A percentile compares a stretch with the other conserved stretches of the same genome.
Evolutionary conservation across 2,888 invertebrate species (phyloP).

Genomic region (Drosophila vallismaia): DNA sequence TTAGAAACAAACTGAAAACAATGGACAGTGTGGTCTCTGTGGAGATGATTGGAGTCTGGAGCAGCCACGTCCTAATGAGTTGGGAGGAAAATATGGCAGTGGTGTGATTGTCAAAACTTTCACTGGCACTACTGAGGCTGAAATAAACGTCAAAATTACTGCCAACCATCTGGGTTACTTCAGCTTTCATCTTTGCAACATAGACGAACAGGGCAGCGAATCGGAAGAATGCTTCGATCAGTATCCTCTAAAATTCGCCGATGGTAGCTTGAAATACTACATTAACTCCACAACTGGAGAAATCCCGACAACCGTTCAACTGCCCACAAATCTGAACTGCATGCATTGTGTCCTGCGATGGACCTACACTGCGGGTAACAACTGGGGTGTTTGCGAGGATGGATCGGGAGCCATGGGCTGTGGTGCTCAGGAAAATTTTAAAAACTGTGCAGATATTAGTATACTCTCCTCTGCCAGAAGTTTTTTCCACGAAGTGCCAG

Average conservation of each 20-base stretch:
- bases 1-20: constrained; percentile 82
- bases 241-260: constrained; percentile 79
- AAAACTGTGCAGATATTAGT: constrained; percentile 85
- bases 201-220: constrained; percentile 83
- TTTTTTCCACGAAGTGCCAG: constrained; percentile 32
- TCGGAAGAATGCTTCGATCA: constrained; percentile 85
- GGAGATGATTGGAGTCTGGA: constrained; percentile 84
- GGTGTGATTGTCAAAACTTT: constrained; percentile 84
- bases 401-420: constrained; percentile 84
- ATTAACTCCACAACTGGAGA: constrained; percentile 63
- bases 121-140: constrained; percentile 60
- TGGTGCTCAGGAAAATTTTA: constrained; percentile 85
- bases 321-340: constrained; percentile 85
- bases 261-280: constrained; percentile 70
- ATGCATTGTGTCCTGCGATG: constrained; percentile 86
- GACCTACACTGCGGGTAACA: constrained; percentile 85
- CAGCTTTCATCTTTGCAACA: constrained; percentile 85
- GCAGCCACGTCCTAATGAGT: constrained; percentile 85
- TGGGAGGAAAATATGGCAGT: constrained; percentile 85
- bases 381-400: constrained; percentile 84
- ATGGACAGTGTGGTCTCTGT: constrained; percentile 85
- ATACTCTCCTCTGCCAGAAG: constrained; percentile 49
- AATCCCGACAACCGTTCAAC: constrained; percentile 48
- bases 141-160: constrained; percentile 82
- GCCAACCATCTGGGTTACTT: constrained; percentile 85